Base-by-base conservation (phyloP, 2,113 vertebrate species). In the Muntiacus reevesi region DNA sequence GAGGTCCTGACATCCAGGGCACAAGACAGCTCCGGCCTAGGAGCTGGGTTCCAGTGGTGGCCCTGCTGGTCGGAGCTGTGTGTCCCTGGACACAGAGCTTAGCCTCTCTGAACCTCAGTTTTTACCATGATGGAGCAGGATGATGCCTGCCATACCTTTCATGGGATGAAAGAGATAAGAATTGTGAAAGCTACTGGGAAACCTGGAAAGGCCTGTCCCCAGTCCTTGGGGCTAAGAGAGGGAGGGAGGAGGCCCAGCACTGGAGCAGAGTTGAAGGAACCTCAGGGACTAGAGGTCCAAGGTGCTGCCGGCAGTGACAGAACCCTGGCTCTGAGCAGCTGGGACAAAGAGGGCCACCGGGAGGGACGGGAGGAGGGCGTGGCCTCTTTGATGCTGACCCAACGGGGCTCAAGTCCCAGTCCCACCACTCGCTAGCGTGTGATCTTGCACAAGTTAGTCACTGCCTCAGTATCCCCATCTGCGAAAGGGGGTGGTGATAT, bases 51-150 rank as follows among this genome's bases (percentile, higher is more conserved):
- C 57, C 76, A 2, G 3, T 1, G 40, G 33, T 8, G 40, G 30
- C 62, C 67, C 16, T 71, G 16, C 40, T 40, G 79, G 50, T 50
- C 5, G 4, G 10, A 33, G 25, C 74, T 30, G 8, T 28, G 9
- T 27, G 16, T 15, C 54, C 52, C 74, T 33, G 52, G 27, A 57
- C 60, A 25, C 33, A 79, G 8, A 45, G 6, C 33, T 57, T 28
- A 14, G 50, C 57, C 25, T n/a, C 17, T 71, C 57, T 3, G n/a
- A 54, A 14, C 30, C 52, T 82, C 3, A 6, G 57, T 50, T 15
- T 43, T 78, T 2, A 5, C 40, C 23, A 30, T 6, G 4, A 21
- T 10, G 8, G 62, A 85, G 57, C 0, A 0, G 78, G 54, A 1
- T 16, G 6, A 15, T 15, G 7, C 45, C 74, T 36, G 60, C 23